phyloP scores from a whole-genome alignment of 2,888 invertebrate species.

The Acanthosepion esculentum region DNA sequence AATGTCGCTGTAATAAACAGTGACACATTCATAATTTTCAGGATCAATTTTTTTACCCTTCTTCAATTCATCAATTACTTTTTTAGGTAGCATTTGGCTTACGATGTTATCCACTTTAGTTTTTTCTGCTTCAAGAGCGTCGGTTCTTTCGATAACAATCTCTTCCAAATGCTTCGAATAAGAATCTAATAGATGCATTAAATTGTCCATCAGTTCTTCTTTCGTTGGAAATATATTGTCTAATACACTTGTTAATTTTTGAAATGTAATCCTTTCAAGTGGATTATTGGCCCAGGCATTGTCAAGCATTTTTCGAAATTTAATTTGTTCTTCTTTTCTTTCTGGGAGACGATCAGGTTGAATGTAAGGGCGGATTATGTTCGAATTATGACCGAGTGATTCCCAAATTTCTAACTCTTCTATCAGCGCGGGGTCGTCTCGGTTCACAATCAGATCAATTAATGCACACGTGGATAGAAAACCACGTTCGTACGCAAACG shows the following conservation, averaged over 20 bases:
- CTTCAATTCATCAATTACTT: slow-evolving; percentile 66
- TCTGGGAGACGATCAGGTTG: neutral
- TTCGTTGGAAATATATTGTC: slow-evolving; percentile 62
- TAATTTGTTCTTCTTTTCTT: neutral
- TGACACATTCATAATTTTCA: slow-evolving; percentile 65
- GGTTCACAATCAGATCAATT: slow-evolving; percentile 55
- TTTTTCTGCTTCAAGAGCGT: slow-evolving; percentile 65
- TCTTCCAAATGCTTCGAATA: slow-evolving; percentile 66
- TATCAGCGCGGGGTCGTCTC: slow-evolving; percentile 51
- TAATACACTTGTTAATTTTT: slow-evolving; percentile 58
- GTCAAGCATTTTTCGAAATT: slow-evolving; percentile 38
- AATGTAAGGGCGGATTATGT: neutral
- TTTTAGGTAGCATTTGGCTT: slow-evolving; percentile 69
- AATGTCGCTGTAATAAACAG: slow-evolving; percentile 69
- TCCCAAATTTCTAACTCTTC: neutral
- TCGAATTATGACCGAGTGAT: neutral
- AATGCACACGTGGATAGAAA: slow-evolving; percentile 54
- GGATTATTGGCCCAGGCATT: slow-evolving; percentile 58
- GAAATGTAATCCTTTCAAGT: slow-evolving; percentile 61
- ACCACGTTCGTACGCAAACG: slow-evolving; percentile 55
- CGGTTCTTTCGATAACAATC: slow-evolving; percentile 63
- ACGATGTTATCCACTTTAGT: slow-evolving; percentile 67
- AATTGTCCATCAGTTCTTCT: slow-evolving; percentile 61
- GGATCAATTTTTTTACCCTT: slow-evolving; percentile 62
- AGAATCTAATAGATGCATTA: slow-evolving; percentile 61